Evolutionary conservation across 2,888 invertebrate species (phyloP).

Genomic region (Cantharis lateralis): DNA sequence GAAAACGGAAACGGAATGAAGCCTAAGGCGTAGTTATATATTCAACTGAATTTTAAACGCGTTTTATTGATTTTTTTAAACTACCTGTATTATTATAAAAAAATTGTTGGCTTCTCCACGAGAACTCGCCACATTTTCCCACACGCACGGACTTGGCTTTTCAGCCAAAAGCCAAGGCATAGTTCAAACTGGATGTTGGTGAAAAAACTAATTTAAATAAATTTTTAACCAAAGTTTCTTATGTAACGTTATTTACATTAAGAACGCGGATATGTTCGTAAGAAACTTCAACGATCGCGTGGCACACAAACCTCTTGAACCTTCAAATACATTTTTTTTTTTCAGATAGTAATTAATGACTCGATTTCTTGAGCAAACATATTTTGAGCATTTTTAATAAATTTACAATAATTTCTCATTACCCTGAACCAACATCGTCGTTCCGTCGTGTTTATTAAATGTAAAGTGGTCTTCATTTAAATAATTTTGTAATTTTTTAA

Average conservation of each 20-base stretch:
- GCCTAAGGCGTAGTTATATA: constrained; percentile 53
- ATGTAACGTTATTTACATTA: background rate
- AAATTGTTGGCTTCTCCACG: background rate
- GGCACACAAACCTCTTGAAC: constrained; percentile 4
- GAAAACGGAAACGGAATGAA: constrained; percentile 56
- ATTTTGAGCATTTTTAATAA: background rate
- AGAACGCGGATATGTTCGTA: background rate
- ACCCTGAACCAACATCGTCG: too few species aligned
- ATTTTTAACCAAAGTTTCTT: background rate
- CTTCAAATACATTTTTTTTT: background rate
- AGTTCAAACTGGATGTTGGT: background rate
- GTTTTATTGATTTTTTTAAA: constrained; percentile 3
- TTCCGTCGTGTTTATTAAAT: background rate
- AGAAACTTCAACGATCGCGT: constrained; percentile 1
- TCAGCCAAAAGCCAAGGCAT: background rate
- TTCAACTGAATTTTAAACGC: constrained; percentile 39
- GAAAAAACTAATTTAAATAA: constrained; percentile 4
- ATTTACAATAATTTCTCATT: background rate
- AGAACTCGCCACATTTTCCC: background rate
- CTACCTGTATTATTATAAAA: background rate
- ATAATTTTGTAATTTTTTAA: background rate
- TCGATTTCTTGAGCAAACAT: background rate
- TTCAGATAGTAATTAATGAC: background rate
- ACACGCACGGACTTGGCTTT: background rate
- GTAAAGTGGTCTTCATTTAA: background rate